Base-by-base conservation (phyloP, 2,113 vertebrate genomes). In the Trichomycterus rosablanca region DNA sequence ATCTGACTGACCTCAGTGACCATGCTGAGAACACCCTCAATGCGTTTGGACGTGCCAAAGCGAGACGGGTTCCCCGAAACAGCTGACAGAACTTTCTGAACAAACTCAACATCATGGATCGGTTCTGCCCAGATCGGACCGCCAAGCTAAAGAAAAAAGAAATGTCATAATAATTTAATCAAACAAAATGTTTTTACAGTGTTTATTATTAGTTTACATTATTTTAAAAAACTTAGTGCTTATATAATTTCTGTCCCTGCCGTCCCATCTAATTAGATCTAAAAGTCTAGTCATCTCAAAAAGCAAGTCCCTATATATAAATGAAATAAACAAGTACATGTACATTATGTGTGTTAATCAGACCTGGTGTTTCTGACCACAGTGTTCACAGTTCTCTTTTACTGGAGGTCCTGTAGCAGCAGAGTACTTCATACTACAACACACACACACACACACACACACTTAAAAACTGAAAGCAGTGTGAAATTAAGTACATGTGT, bases 111-210 rank as follows among this genome's bases (percentile, higher is more conserved):
- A 60, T 95, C 79, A 0, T 97, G 92, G 60, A 97, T 87, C 1
- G 92, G 80, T 67, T 92, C 94, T 0, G 89, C 92, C 94, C 94
- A 95, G 16, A 94, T 2, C 0, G 93, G 94, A 10, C 93, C 94
- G 0, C 89, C 93, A 0, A 95, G 74, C 94, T 95, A 48, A 19
- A n/a, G 2, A 34, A 22, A 24, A 50, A 9, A 30, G 4, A 52
- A 18, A 37, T 15, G 18, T 11, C 34, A 35, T 11, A n/a, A n/a
- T n/a, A n/a, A n/a, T n/a, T n/a, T n/a, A n/a, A n/a, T n/a, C n/a
- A n/a, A n/a, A n/a, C n/a, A n/a, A n/a, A n/a, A n/a, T n/a, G n/a
- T n/a, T n/a, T n/a, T n/a, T n/a, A n/a, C n/a, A n/a, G n/a, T n/a
- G n/a, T n/a, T n/a, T n/a, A n/a, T n/a, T n/a, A n/a, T n/a, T n/a